Conservation (phyloP, 92 coral and sea anemone species). For the Epizoanthus scotinus region DNA sequence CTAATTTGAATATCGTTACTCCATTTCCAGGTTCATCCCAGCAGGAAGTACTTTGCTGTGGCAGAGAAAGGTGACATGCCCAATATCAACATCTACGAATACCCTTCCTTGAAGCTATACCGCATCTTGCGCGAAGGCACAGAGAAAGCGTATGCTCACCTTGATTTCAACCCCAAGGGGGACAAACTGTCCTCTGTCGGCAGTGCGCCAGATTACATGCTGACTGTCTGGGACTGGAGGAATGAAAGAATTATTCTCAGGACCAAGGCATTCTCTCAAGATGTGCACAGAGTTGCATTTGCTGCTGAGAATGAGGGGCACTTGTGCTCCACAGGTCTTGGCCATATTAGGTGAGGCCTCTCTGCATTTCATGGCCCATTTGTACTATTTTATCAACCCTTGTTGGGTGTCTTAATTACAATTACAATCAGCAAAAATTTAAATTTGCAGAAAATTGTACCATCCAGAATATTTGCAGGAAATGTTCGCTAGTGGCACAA, state of each 20-base stretch:
- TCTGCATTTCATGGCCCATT: background rate
- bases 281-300: constrained; percentile 92
- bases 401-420: no score
- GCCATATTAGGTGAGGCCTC: constrained; percentile 86
- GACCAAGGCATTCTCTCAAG: constrained; percentile 97
- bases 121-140: constrained; percentile 97
- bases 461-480: no score
- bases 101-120: constrained; percentile 90
- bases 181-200: constrained; percentile 96
- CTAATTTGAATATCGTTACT: background rate
- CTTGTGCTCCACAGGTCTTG: constrained; percentile 91
- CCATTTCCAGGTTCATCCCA: constrained; percentile 83
- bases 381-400: background rate
- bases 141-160: constrained; percentile 90
- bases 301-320: constrained; percentile 99
- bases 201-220: constrained; percentile 93
- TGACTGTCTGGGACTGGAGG: constrained; percentile 99
- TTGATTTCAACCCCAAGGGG: constrained; percentile 95
- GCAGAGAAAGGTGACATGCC: constrained; percentile 97
- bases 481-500: no score
- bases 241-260: constrained; percentile 86
- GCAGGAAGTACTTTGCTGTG: constrained; percentile 94
- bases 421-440: no score
- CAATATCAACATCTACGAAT: constrained; percentile 90
- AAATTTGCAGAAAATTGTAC: no score